Evolutionary conservation across 2,888 invertebrate genomes (phyloP), one percentile per base, ranked within the genome.

Genomic region (Troides oblongomaculatus): DNA sequence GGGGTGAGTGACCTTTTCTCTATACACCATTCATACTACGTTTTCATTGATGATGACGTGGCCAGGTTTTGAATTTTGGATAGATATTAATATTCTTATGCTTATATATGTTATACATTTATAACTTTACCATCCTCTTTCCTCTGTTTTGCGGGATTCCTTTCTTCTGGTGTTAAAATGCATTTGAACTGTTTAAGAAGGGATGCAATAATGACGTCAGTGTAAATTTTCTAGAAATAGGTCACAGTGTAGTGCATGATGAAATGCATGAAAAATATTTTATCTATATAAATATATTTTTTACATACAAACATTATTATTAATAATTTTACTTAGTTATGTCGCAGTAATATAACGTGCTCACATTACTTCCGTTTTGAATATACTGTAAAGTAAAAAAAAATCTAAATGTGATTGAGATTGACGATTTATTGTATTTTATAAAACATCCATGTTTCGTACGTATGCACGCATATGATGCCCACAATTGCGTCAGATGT

Each of bases 151-250:
- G 36, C 14, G 8, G 39, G 23, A 3, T 64, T 50, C n/a, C 50
- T 21, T 18, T 64, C 14, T 50, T 50, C 60, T 21, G 71, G 66
- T 71, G 71, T 72, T 72, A 72, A 61, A 23, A 53, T 56, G 66
- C 59, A 63, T 25, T 25, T 23, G 25, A 57, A 57, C 39, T 61
- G 53, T 39, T 63, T 57, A 30, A 53, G 56, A 30, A 57, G 58
- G 30, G 57, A 64, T 68, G 68, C 69, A 60, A 59, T 67, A 61
- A 59, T 62, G 68, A 62, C 64, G 65, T 67, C 70, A 66, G 50
- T 53, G 56, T 75, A 81, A 81, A 81, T 76, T 81, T 84, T 83
- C 82, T 81, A 76, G 80, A 88, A 85, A 81, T 84, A 82, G 86
- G 86, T 88, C 89, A 85, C 72, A 67, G 64, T 43, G 18, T 68